Conservation (phyloP, 1,140 invertebrate genomes). For the Heterodera schachtii region DNA sequence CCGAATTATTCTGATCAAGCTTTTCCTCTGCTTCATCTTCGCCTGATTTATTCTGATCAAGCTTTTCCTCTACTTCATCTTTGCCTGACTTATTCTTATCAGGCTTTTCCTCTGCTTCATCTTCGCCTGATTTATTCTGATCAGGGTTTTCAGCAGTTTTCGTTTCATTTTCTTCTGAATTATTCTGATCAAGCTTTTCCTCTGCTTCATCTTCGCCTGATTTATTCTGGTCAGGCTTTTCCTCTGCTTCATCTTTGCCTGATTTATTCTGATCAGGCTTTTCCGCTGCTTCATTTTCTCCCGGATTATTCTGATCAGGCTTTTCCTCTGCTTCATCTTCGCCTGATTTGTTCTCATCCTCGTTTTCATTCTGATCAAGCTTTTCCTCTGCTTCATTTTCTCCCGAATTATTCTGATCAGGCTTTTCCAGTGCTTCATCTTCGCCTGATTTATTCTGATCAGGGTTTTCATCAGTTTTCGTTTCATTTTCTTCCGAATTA, state of each 20-base stretch:
- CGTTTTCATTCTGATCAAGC: not conserved
- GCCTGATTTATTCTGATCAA: too few relatives aligned
- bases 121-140: too few relatives aligned
- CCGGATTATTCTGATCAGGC: too few relatives aligned
- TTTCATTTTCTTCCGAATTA: constrained; percentile 3
- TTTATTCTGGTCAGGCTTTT: too few relatives aligned
- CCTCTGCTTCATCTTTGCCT: not conserved
- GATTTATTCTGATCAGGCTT: not conserved
- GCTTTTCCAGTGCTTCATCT: constrained; percentile 3
- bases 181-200: not conserved
- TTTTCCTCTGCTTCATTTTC: too few relatives aligned
- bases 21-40: too few relatives aligned
- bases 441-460: not conserved
- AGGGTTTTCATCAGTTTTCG: not conserved
- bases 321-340: too few relatives aligned
- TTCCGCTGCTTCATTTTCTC: too few relatives aligned
- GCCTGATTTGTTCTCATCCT: not conserved
- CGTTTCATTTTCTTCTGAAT: not conserved
- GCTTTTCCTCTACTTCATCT: not conserved
- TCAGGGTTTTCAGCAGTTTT: too few relatives aligned
- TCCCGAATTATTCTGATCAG: too few relatives aligned
- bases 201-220: too few relatives aligned
- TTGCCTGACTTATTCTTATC: not conserved
- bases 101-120: too few relatives aligned
- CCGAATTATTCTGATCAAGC: not conserved